A percentile compares a stretch with the other conserved stretches of the same genome.
Evolutionary conservation across 2,888 invertebrate genomes (phyloP).

Genomic region (Agonopterix arenella): DNA sequence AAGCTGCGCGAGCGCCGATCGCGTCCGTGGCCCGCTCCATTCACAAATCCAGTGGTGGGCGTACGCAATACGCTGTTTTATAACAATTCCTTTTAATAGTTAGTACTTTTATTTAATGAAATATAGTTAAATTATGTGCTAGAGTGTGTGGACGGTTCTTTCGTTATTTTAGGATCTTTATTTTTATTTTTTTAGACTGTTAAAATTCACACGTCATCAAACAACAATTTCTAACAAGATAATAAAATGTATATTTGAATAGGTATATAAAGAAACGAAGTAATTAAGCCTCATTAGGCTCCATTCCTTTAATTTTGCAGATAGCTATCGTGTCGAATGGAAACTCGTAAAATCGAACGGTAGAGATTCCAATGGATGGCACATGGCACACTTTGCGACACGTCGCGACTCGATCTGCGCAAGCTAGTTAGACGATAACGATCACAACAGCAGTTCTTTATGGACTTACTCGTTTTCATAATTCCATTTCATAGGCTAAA

Average conservation of each 20-base stretch:
- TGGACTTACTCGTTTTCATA: conserved; percentile 49
- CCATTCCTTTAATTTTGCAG: neutral
- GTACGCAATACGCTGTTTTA: conserved; percentile 40
- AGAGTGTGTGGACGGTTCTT: conserved; percentile 1
- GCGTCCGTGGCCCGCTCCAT: conserved; percentile 38
- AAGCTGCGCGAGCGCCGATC: conserved; percentile 26
- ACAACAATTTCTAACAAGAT: too few relatives aligned
- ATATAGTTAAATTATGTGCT: too few relatives aligned
- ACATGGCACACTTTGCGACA: conserved; percentile 34
- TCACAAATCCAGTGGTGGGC: conserved; percentile 57
- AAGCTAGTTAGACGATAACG: conserved; percentile 60
- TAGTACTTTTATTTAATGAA: conserved; percentile 14
- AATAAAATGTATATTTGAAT: neutral
- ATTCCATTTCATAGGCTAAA: conserved; percentile 13
- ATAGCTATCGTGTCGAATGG: conserved; percentile 23
- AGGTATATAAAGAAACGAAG: neutral
- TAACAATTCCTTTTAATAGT: conserved; percentile 34
- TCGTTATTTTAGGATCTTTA: too few relatives aligned
- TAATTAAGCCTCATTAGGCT: neutral
- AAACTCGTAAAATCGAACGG: conserved; percentile 24
- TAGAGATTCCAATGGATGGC: conserved; percentile 32
- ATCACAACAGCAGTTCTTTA: conserved; percentile 60
- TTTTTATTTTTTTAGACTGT: too few relatives aligned
- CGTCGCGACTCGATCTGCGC: conserved; percentile 34
- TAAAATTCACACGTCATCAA: too few relatives aligned